These are phyloP conservation scores for Stenolophus ochropezus DNA, from an alignment of 2,888 invertebrate genomes.

Conservation along the genomic window DNA sequence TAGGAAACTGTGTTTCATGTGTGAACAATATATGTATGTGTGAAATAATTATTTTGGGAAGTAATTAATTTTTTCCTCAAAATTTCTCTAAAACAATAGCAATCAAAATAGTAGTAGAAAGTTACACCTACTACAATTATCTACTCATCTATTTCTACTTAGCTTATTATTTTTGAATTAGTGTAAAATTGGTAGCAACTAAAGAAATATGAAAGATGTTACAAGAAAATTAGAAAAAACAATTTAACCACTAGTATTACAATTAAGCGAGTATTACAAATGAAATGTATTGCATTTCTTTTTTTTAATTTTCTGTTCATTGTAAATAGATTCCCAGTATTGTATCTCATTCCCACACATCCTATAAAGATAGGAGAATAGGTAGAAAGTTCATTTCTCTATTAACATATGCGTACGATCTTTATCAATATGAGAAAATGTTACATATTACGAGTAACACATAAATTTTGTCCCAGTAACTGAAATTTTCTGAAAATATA, in stretches of 20 bases:
- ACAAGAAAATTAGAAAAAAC: too few species aligned
- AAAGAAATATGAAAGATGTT: neutral
- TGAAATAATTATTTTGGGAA: too few species aligned
- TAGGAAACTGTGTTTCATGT: too few species aligned
- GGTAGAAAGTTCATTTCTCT: neutral
- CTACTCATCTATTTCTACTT: neutral
- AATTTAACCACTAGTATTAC: too few species aligned
- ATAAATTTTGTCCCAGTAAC: too few species aligned
- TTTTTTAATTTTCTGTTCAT: neutral
- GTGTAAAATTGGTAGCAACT: neutral
- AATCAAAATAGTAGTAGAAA: neutral
- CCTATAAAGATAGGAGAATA: neutral
- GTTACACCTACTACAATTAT: neutral
- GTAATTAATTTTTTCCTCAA: too few species aligned
- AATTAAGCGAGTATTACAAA: too few species aligned
- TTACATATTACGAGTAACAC: too few species aligned
- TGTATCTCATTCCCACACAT: neutral
- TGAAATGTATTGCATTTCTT: too few species aligned
- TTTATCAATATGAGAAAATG: too few species aligned
- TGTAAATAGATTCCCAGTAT: neutral
- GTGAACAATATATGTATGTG: too few species aligned
- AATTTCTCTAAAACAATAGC: neutral
- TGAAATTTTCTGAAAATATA: too few species aligned
- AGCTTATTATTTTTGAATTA: conserved; percentile 2
- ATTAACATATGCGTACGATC: neutral